Evolutionary conservation across 2,888 invertebrate genomes (phyloP).

Genomic region (Meteorus colon): DNA sequence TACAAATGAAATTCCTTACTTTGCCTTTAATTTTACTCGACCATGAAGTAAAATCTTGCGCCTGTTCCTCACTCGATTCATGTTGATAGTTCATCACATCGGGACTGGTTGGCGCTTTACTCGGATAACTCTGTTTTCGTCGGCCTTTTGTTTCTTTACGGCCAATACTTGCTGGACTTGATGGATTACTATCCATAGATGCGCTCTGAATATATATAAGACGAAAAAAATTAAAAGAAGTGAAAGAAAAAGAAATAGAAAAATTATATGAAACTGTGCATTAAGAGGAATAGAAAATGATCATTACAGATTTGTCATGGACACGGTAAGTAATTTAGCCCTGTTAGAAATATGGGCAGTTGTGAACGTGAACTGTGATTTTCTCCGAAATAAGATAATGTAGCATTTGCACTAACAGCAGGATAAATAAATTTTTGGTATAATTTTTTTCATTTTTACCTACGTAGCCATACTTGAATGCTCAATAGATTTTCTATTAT

Average conservation of each 20-base stretch:
- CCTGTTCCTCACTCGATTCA: conserved; percentile 68
- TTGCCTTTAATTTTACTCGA: conserved; percentile 65
- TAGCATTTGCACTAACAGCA: conserved; percentile 20
- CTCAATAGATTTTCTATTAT: conserved; percentile 55
- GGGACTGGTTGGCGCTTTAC: conserved; percentile 76
- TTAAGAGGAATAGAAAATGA: conserved; percentile 2
- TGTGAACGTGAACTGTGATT: neutral
- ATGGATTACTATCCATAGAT: conserved; percentile 71
- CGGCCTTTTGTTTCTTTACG: conserved; percentile 79
- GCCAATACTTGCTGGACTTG: conserved; percentile 72
- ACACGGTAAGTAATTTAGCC: conserved; percentile 1
- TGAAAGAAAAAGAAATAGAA: neutral
- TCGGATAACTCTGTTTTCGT: conserved; percentile 88
- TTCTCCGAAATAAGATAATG: conserved; percentile 2
- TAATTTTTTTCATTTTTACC: neutral
- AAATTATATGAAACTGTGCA: neutral
- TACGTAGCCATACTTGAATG: neutral
- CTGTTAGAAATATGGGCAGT: neutral
- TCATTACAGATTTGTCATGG: conserved; percentile 17
- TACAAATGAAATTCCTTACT: conserved; percentile 41
- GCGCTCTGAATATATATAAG: conserved; percentile 60
- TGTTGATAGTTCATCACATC: conserved; percentile 67
- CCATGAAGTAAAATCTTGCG: conserved; percentile 71
- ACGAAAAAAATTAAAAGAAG: neutral
- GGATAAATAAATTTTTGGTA: conserved; percentile 23